Percentiles rank a stretch among this genome's conserved stretches.
Conservation (phyloP, 92 coral and sea anemone genomes). For the Siderastrea radians region DNA sequence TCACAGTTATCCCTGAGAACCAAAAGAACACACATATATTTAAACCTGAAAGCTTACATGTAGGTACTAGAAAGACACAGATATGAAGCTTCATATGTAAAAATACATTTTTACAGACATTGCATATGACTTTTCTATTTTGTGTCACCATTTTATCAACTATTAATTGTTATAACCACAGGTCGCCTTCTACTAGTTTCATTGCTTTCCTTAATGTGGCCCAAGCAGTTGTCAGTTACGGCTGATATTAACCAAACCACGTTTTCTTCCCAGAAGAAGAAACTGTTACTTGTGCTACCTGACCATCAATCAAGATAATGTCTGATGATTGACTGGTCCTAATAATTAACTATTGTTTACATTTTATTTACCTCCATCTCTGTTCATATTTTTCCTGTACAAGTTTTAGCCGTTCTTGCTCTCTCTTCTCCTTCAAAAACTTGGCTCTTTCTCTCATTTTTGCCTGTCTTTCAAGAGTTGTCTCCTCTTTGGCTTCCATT, state of each 20-base stretch:
- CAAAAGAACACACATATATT: not conserved
- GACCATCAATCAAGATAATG: not conserved
- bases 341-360: not conserved
- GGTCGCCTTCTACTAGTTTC: no score
- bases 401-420: conserved; percentile 84
- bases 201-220: no score
- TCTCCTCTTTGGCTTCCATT: conserved; percentile 98
- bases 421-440: conserved; percentile 93
- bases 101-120: no score
- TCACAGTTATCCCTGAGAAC: conserved; percentile 88
- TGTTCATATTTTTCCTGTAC: conserved; percentile 95
- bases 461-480: conserved; percentile 97
- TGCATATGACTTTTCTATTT: no score
- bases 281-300: no score
- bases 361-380: conserved; percentile 90
- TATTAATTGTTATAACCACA: no score
- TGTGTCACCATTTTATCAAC: no score
- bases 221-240: no score
- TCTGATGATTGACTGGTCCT: not conserved
- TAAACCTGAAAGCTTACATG: not conserved
- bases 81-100: no score
- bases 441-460: conserved; percentile 99
- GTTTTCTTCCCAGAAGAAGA: no score
- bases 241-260: no score
- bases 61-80: no score